These are phyloP conservation scores for Blera fallax DNA, from an alignment of 2,888 invertebrate genomes.

Conservation along the genomic window DNA sequence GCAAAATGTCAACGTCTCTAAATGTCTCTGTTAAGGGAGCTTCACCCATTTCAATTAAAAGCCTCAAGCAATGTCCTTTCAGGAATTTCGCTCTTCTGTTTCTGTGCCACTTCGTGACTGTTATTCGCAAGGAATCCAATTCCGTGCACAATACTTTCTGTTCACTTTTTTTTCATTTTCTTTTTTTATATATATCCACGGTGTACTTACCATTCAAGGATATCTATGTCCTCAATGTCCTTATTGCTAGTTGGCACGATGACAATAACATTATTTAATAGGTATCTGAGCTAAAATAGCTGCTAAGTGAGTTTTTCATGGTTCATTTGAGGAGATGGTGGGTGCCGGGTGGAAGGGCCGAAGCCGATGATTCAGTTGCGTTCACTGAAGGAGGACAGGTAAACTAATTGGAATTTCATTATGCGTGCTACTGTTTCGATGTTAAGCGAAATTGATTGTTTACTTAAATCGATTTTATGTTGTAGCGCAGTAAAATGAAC, in stretches of 20 bases:
- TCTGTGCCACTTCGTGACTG: conserved; percentile 67
- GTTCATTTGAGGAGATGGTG: conserved; percentile 52
- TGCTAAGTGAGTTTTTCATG: conserved; percentile 69
- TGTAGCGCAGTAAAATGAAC: background rate
- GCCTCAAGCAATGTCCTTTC: conserved; percentile 62
- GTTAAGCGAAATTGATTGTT: conserved; percentile 46
- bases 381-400: conserved; percentile 38
- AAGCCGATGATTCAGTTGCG: conserved; percentile 22
- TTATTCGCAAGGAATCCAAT: conserved; percentile 63
- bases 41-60: conserved; percentile 61
- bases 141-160: conserved; percentile 54
- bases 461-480: conserved; percentile 47
- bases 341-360: background rate
- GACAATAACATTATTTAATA: conserved; percentile 72
- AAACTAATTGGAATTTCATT: conserved; percentile 64
- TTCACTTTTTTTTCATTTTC: conserved; percentile 16
- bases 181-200: conserved; percentile 1
- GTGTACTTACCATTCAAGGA: conserved; percentile 59
- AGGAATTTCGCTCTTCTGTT: conserved; percentile 46
- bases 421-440: conserved; percentile 46
- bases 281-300: conserved; percentile 63
- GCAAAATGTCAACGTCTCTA: conserved; percentile 38
- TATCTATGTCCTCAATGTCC: conserved; percentile 66
- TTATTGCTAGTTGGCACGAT: conserved; percentile 70
- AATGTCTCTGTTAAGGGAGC: conserved; percentile 56